Base-by-base conservation (phyloP, 2,888 invertebrate genomes). In the Phasia obesa region DNA sequence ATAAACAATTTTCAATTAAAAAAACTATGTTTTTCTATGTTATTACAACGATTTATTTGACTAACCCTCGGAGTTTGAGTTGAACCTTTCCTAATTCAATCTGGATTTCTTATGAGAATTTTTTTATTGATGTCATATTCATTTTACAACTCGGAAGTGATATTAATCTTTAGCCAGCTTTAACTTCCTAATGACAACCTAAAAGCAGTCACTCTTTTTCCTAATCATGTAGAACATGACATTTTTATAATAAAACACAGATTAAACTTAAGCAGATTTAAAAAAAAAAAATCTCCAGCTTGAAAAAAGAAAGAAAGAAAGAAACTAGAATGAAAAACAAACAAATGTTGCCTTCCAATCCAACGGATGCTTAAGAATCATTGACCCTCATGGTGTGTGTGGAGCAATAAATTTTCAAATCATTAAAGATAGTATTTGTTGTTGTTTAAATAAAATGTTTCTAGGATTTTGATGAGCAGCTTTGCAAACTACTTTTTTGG, bases 71-170 rank as follows among this genome's bases (percentile, higher is more conserved):
- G 5, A 7, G 5, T 31, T 31, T 31, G 5, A 7, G 5, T 31
- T 31, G 5, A 31, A 9, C 31, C 31, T 31, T 60, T 51, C 6
- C 47, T 19, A 17, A 38, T 78, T 78, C 62, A 47, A 35, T 53
- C 47, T 38, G 55, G 38, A 38, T 38, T 75, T 64, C 69, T 21
- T 42, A 53, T 71, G 71, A 44, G 71, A 76, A 76, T 38, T 76
- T 11, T 2, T 35, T 55, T 17, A 21, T 35, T 53, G 11, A 19
- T 51, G 11, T 59, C 4, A 15, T 38, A 11, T 38, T 17, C 21
- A 38, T 44, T 71, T 35, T 42, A n/a, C 19, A 42, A 59, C 57
- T 81, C 76, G 81, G 81, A 81, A 76, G 71, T 60, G 64, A 25
- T 35, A n/a, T n/a, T 17, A 53, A 62, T 55, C 73, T 17, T 19